These are phyloP conservation scores for Phymorhynchus buccinoides DNA, from an alignment of 1,140 invertebrate genomes.

Conservation along the genomic window DNA sequence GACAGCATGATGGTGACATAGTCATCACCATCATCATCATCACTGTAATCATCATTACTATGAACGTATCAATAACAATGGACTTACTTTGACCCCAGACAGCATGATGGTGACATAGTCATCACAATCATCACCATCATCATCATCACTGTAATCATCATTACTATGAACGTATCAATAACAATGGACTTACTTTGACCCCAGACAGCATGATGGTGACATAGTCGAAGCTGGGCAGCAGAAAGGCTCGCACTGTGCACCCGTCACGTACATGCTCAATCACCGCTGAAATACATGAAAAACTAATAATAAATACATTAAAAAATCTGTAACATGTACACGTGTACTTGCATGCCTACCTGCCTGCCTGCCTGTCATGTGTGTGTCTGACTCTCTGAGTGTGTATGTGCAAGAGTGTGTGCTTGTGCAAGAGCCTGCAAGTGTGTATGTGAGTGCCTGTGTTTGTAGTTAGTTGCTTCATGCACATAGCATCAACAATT, in stretches of 20 bases:
- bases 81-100: no score
- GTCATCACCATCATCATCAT: no score
- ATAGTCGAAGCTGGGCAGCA: conserved; percentile 89
- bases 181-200: conserved; percentile 65
- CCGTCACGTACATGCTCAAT: conserved; percentile 97
- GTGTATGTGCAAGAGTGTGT: not conserved
- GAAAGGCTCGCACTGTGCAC: conserved; percentile 90
- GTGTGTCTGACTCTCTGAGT: not conserved
- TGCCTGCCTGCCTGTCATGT: no score
- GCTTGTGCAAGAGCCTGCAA: not conserved
- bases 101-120: no score
- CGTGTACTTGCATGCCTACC: no score
- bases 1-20: no score
- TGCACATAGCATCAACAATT: not conserved
- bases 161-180: no score
- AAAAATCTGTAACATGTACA: no score
- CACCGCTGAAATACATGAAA: conserved; percentile 79
- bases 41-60: no score
- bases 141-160: no score
- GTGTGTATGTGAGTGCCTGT: not conserved
- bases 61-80: no score
- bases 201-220: conserved; percentile 96
- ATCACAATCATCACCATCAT: no score
- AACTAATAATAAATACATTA: not conserved
- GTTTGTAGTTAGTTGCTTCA: not conserved